These are phyloP conservation scores for Aphidius colemani DNA, from an alignment of 2,888 invertebrate genomes.

Conservation along the genomic window DNA sequence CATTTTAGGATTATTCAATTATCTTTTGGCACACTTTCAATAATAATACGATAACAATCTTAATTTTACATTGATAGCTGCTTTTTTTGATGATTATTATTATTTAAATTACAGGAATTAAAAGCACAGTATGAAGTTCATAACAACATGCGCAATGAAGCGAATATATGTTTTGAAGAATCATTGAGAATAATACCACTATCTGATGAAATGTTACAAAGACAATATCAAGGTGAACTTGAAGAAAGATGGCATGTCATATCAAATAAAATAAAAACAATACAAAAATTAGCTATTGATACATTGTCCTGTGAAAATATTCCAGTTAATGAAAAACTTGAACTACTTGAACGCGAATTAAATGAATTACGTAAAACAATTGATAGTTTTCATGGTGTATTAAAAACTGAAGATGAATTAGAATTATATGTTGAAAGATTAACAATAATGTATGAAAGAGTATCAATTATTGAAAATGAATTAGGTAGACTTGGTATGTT, in stretches of 20 bases:
- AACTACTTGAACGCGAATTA: constrained; percentile 76
- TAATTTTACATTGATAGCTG: constrained; percentile 24
- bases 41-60: constrained; percentile 17
- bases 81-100: constrained; percentile 12
- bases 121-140: constrained; percentile 87
- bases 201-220: constrained; percentile 82
- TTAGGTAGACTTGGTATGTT: constrained; percentile 76
- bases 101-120: constrained; percentile 65
- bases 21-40: constrained; percentile 33
- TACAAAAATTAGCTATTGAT: constrained; percentile 72
- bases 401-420: constrained; percentile 83
- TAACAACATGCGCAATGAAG: constrained; percentile 76
- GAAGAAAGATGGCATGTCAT: constrained; percentile 77
- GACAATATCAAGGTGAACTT: constrained; percentile 77
- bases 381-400: constrained; percentile 75
- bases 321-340: constrained; percentile 75
- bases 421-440: constrained; percentile 80
- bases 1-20: constrained; percentile 36
- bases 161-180: constrained; percentile 75
- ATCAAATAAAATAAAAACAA: constrained; percentile 67
- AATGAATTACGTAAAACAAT: constrained; percentile 73
- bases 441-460: constrained; percentile 75
- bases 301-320: constrained; percentile 76
- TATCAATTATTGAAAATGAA: constrained; percentile 81
- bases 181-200: constrained; percentile 78